Conservation (phyloP, 2,888 invertebrate species). For the Amitus sp. region DNA sequence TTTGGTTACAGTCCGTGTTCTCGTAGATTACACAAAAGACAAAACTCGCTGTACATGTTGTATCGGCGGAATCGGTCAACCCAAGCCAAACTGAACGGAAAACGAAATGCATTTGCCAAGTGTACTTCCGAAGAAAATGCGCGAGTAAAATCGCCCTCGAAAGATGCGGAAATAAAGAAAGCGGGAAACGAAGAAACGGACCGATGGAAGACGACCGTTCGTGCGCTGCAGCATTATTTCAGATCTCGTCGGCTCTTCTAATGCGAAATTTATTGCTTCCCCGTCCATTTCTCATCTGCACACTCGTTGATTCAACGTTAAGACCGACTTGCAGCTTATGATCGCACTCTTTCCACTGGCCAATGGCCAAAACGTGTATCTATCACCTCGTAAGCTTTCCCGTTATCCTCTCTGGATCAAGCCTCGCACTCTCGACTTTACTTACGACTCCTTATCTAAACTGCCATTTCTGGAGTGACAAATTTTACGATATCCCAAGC, state of each 20-base stretch:
- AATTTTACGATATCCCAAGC: slow-evolving; percentile 32
- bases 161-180: slow-evolving; percentile 42
- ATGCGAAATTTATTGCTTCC: slow-evolving; percentile 47
- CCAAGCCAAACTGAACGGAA: slow-evolving; percentile 28
- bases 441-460: slow-evolving; percentile 33
- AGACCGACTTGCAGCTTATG: slow-evolving; percentile 28
- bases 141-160: slow-evolving; percentile 33
- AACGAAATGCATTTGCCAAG: slow-evolving; percentile 34
- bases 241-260: slow-evolving; percentile 18
- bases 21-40: slow-evolving; percentile 5
- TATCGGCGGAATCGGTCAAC: slow-evolving; percentile 26
- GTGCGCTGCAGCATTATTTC: slow-evolving; percentile 10
- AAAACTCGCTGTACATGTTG: slow-evolving; percentile 22
- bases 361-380: slow-evolving; percentile 52
- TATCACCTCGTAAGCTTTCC: slow-evolving; percentile 52
- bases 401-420: slow-evolving; percentile 25
- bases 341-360: slow-evolving; percentile 44
- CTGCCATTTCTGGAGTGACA: slow-evolving; percentile 19
- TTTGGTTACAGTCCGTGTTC: background rate
- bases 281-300: slow-evolving; percentile 27
- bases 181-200: slow-evolving; percentile 32
- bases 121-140: slow-evolving; percentile 25
- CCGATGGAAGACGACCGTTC: slow-evolving; percentile 34
- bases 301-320: slow-evolving; percentile 28
- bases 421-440: slow-evolving; percentile 18